Evolutionary conservation across 1,140 invertebrate species (phyloP).

Genomic region (Ceratina japonica): DNA sequence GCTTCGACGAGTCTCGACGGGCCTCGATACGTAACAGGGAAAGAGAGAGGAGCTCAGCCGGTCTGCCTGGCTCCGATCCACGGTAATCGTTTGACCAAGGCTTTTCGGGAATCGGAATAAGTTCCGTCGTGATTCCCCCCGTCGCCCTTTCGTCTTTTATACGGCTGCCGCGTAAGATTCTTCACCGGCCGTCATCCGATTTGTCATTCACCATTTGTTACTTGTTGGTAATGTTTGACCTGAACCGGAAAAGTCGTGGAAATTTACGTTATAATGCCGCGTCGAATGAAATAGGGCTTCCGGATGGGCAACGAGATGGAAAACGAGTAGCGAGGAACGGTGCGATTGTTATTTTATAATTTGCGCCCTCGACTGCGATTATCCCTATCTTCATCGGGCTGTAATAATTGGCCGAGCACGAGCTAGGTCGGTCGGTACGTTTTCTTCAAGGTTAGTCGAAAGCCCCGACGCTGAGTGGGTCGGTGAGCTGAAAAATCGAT

Average conservation of each 20-base stretch:
- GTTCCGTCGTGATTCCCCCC: not conserved
- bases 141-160: slow-evolving; percentile 8
- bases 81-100: slow-evolving; percentile 37
- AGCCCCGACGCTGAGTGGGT: slow-evolving; percentile 62
- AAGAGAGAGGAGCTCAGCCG: not conserved
- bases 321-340: not conserved
- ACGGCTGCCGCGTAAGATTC: slow-evolving; percentile 10
- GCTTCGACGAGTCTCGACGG: slow-evolving; percentile 41
- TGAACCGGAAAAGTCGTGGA: too few relatives aligned
- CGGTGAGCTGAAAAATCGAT: slow-evolving; percentile 71
- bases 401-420: slow-evolving; percentile 26
- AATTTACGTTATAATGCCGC: not conserved
- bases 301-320: not conserved
- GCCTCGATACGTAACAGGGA: slow-evolving; percentile 16
- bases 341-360: not conserved
- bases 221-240: not conserved
- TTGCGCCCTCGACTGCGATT: not conserved
- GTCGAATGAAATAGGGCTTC: not conserved
- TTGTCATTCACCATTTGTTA: not conserved
- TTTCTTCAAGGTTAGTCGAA: slow-evolving; percentile 63
- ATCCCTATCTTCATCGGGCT: slow-evolving; percentile 2
- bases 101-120: slow-evolving; percentile 26
- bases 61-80: slow-evolving; percentile 1
- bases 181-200: not conserved
- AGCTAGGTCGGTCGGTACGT: slow-evolving; percentile 48